phyloP scores from a whole-genome alignment of 2,113 vertebrate genomes.

The Hipposideros armiger region DNA sequence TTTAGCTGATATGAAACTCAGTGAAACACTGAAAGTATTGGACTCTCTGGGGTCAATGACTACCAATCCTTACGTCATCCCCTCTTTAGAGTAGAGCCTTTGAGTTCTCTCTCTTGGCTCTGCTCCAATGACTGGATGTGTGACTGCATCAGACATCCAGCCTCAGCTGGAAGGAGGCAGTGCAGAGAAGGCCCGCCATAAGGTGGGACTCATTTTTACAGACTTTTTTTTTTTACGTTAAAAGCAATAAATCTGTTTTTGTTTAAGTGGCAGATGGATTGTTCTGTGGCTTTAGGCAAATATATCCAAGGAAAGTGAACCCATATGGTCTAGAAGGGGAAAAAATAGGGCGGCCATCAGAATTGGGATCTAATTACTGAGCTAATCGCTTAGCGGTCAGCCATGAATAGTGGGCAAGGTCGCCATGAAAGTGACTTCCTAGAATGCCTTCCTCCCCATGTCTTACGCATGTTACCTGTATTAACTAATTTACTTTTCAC shows the following conservation, averaged over 20 bases:
- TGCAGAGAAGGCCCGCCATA: neutral
- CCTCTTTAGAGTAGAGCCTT: neutral
- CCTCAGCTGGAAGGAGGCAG: neutral
- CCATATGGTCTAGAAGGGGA: neutral
- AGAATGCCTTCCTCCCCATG: neutral
- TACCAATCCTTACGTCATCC: neutral
- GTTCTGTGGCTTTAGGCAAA: slow-evolving; percentile 34
- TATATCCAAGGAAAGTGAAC: slow-evolving; percentile 45
- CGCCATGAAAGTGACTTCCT: neutral
- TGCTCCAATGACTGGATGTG: neutral
- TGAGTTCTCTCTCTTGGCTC: neutral
- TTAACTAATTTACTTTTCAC: neutral
- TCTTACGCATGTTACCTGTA: neutral
- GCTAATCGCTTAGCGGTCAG: neutral
- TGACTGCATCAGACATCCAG: neutral
- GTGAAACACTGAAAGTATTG: neutral
- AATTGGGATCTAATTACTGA: neutral
- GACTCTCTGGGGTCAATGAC: neutral
- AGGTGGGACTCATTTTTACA: neutral
- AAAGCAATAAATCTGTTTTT: slow-evolving; percentile 53
- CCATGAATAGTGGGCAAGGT: neutral
- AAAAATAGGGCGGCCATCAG: slow-evolving; percentile 6
- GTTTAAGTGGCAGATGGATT: slow-evolving; percentile 49
- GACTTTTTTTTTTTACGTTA: slow-evolving; percentile 2
- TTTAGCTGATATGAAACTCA: slow-evolving; percentile 4